These are phyloP conservation scores for Megaustenia siamemsis DNA, from an alignment of 2,888 invertebrate species.

Conservation along the genomic window DNA sequence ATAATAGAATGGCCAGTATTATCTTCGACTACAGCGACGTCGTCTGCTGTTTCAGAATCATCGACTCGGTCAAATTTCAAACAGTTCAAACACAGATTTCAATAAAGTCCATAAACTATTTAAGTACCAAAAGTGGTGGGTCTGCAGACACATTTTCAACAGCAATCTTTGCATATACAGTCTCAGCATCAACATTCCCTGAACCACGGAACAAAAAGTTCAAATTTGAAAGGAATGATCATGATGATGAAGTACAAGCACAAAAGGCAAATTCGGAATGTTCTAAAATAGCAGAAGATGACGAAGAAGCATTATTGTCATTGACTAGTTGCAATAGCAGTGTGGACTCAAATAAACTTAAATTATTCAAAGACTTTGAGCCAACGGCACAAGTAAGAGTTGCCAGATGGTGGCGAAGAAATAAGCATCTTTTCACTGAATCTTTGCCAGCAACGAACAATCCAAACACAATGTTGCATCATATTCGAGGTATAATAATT, in stretches of 20 bases:
- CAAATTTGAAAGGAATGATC: background rate
- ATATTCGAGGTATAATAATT: conserved; percentile 61
- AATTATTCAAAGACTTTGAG: conserved; percentile 46
- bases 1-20: conserved; percentile 59
- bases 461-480: conserved; percentile 65
- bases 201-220: background rate
- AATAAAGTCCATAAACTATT: no score
- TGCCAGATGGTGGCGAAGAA: conserved; percentile 69
- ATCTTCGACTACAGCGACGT: background rate
- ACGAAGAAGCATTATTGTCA: background rate
- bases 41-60: background rate
- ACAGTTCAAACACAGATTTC: no score
- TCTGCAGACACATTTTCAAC: background rate
- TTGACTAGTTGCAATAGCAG: background rate
- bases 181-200: background rate
- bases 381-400: conserved; percentile 64
- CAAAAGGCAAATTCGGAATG: background rate
- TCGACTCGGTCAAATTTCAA: no score
- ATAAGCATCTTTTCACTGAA: conserved; percentile 37
- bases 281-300: background rate
- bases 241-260: background rate
- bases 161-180: background rate
- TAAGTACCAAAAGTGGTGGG: background rate
- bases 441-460: conserved; percentile 59
- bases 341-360: background rate